phyloP scores from a whole-genome alignment of 1,140 invertebrate species.

The Reticulitermes speratus region DNA sequence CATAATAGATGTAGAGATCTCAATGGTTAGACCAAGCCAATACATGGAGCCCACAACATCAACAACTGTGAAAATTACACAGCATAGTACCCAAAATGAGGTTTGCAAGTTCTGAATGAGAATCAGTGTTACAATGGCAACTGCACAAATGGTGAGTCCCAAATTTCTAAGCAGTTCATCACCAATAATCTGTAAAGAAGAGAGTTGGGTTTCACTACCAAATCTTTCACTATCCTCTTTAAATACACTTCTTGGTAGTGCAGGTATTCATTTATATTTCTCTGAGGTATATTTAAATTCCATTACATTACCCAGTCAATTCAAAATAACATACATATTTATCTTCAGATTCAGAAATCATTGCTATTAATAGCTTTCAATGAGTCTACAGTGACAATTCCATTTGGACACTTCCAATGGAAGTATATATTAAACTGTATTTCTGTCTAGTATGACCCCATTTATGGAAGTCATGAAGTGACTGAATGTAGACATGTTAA shows the following conservation, averaged over 20 bases:
- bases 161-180: conserved; percentile 58
- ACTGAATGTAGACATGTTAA: no score
- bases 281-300: no score
- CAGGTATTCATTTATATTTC: background rate
- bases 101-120: conserved; percentile 55
- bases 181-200: conserved; percentile 50
- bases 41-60: conserved; percentile 57
- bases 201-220: no score
- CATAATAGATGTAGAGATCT: conserved; percentile 59
- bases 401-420: no score
- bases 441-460: no score
- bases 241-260: background rate
- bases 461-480: no score
- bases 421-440: no score
- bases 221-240: background rate
- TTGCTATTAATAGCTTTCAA: no score
- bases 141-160: conserved; percentile 51
- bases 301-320: no score
- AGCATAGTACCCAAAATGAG: conserved; percentile 52
- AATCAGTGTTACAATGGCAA: conserved; percentile 54
- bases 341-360: no score
- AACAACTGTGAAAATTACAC: conserved; percentile 57
- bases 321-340: no score
- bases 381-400: no score
- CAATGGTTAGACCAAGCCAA: conserved; percentile 56